These are phyloP conservation scores for Ennomos fuscantarius DNA, from an alignment of 2,888 invertebrate species.

Conservation along the genomic window DNA sequence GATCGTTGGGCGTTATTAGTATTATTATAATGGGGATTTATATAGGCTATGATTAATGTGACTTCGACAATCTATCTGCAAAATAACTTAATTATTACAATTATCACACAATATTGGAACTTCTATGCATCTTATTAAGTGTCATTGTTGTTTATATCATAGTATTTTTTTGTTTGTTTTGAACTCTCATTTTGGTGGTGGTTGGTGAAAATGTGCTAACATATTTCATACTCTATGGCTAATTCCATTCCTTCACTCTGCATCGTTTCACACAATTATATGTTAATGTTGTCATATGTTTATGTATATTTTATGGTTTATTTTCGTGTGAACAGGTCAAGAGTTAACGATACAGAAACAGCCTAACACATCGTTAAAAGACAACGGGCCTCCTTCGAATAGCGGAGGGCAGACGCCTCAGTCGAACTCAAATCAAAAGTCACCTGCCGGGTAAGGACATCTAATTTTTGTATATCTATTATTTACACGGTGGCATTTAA, in stretches of 20 bases:
- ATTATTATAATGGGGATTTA: neutral
- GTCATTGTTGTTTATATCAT: constrained; percentile 4
- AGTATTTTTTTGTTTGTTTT: constrained; percentile 39
- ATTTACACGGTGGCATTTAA: too few relatives aligned
- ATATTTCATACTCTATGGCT: constrained; percentile 83
- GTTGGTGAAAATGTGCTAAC: constrained; percentile 86
- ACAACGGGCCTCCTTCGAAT: constrained; percentile 85
- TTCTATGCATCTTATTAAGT: constrained; percentile 8
- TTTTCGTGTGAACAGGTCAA: constrained; percentile 85
- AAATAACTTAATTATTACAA: constrained; percentile 11
- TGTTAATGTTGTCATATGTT: constrained; percentile 13
- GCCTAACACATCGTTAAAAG: constrained; percentile 95
- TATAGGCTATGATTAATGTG: neutral
- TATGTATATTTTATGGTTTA: constrained; percentile 20
- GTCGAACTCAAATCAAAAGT: constrained; percentile 86
- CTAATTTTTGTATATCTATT: neutral
- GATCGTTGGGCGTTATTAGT: too few relatives aligned
- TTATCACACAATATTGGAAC: constrained; percentile 13
- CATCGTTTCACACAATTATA: constrained; percentile 5
- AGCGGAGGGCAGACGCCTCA: constrained; percentile 79
- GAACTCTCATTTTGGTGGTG: constrained; percentile 72
- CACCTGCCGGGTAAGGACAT: constrained; percentile 88
- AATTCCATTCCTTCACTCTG: constrained; percentile 72
- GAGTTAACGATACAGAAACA: constrained; percentile 98
- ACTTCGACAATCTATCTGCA: constrained; percentile 31